phyloP scores from a whole-genome alignment of 2,113 vertebrate genomes.

The Garra rufa region DNA sequence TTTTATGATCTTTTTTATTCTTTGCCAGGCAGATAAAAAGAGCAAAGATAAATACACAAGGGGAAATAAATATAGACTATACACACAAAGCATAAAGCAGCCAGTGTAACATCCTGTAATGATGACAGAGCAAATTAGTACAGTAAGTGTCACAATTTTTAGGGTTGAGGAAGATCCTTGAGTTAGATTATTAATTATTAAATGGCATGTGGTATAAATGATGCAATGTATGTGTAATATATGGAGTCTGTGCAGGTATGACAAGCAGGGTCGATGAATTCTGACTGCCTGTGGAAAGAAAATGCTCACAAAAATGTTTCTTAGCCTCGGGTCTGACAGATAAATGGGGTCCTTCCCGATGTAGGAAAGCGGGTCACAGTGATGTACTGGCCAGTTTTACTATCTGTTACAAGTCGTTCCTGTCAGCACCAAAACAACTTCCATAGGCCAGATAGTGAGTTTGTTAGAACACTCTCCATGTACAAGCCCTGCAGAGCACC shows the following conservation, averaged over 20 bases:
- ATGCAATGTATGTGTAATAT: not conserved
- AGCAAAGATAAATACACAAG: not conserved
- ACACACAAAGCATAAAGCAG: not conserved
- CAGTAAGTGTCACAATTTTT: not conserved
- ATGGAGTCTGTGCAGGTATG: not conserved
- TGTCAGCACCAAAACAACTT: not conserved
- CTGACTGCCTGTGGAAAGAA: not conserved
- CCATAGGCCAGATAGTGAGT: not conserved
- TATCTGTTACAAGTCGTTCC: not conserved
- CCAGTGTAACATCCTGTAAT: not conserved
- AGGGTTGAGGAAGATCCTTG: not conserved
- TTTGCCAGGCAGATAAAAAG: not conserved
- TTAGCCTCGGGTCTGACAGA: not conserved
- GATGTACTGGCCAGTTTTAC: not conserved
- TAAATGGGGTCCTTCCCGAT: not conserved
- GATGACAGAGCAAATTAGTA: not conserved
- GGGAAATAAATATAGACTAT: not conserved
- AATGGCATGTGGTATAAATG: not conserved
- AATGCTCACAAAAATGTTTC: not conserved
- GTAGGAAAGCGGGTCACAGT: not conserved
- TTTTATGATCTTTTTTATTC: conserved; percentile 4
- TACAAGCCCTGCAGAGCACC: not conserved
- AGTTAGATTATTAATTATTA: not conserved
- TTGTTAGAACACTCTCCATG: not conserved
- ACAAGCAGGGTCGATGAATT: not conserved